These are phyloP conservation scores for Uria aalge DNA, from an alignment of 2,113 vertebrate genomes.

Conservation along the genomic window DNA sequence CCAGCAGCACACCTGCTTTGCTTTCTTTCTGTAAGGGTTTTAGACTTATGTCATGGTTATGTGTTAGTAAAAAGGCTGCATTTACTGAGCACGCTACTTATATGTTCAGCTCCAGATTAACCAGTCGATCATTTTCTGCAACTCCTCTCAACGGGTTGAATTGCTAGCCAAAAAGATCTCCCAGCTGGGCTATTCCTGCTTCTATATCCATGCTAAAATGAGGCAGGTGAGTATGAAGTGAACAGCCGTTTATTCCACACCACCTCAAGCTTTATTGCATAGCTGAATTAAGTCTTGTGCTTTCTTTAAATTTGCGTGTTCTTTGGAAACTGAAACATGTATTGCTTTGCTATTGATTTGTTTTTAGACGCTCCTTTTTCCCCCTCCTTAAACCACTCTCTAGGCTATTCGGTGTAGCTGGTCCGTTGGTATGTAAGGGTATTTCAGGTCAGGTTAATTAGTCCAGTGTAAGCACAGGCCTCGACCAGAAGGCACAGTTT, in stretches of 20 bases:
- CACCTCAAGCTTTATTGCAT: neutral
- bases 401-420: neutral
- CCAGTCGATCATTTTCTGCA: constrained; percentile 99
- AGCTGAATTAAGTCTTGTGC: neutral
- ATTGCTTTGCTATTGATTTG: neutral
- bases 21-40: neutral
- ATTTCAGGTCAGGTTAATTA: neutral
- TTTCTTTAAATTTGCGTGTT: neutral
- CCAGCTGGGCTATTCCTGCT: constrained; percentile 98
- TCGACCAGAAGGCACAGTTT: neutral
- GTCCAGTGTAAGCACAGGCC: neutral
- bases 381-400: neutral
- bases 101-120: constrained; percentile 95
- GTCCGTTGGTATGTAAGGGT: neutral
- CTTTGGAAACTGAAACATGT: neutral
- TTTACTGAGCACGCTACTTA: neutral
- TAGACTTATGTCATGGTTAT: neutral
- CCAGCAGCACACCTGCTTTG: neutral
- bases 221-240: constrained; percentile 87
- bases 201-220: constrained; percentile 99
- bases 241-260: neutral
- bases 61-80: neutral
- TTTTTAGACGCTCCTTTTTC: neutral
- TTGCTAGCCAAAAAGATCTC: constrained; percentile 99
- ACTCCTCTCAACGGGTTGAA: constrained; percentile 98